Percentiles rank a stretch among this genome's conserved stretches.
phyloP scores from a whole-genome alignment of 2,888 invertebrate species.

The Hemithea aestivaria region DNA sequence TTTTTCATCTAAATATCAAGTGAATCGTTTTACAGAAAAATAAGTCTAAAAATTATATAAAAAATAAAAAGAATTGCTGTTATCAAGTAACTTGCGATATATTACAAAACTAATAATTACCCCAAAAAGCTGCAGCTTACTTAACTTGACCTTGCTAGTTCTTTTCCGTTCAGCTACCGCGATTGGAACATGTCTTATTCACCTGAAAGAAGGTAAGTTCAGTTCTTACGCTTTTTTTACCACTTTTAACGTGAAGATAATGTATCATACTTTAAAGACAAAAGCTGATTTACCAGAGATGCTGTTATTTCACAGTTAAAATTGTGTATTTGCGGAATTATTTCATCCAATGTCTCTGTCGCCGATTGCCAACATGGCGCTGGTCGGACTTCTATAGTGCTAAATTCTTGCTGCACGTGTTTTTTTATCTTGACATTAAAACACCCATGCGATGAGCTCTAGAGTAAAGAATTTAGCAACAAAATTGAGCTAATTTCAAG shows the following conservation, averaged over 20 bases:
- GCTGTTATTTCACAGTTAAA: constrained; percentile 11
- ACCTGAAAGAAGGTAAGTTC: constrained; percentile 89
- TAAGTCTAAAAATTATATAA: constrained; percentile 42
- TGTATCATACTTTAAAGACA: constrained; percentile 21
- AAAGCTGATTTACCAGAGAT: constrained; percentile 13
- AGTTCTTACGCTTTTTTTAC: constrained; percentile 48
- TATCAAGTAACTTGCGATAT: constrained; percentile 11
- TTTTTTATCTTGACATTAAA: constrained; percentile 30
- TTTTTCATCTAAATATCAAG: constrained; percentile 37
- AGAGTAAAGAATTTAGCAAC: neutral
- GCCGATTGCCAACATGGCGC: constrained; percentile 79
- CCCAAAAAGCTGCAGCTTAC: constrained; percentile 65
- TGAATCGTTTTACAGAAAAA: constrained; percentile 27
- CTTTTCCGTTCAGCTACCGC: constrained; percentile 87
- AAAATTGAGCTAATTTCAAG: neutral
- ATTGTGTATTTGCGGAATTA: constrained; percentile 36
- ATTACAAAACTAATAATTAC: constrained; percentile 27
- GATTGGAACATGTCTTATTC: constrained; percentile 91
- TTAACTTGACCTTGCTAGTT: constrained; percentile 79
- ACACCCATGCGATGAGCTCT: neutral
- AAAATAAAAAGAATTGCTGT: constrained; percentile 43
- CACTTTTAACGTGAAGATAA: constrained; percentile 37
- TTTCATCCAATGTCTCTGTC: constrained; percentile 53
- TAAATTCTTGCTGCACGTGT: constrained; percentile 69
- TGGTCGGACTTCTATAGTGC: constrained; percentile 63